Conservation (phyloP, 2,113 vertebrate species). For the Carassius auratus region DNA sequence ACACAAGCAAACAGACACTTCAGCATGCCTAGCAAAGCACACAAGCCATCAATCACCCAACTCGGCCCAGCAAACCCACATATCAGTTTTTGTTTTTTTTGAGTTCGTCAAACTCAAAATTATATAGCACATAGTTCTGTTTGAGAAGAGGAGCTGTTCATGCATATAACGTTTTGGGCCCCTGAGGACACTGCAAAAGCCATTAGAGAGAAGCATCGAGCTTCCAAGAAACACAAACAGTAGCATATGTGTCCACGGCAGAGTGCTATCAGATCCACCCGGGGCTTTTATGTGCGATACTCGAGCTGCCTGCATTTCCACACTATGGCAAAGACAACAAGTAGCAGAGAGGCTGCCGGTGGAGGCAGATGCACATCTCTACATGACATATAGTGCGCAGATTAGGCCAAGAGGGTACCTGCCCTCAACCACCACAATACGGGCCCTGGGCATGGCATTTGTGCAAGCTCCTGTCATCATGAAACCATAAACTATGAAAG, state of each 20-base stretch:
- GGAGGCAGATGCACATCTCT: slow-evolving; percentile 71
- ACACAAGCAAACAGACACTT: slow-evolving; percentile 27
- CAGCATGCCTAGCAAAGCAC: slow-evolving; percentile 8
- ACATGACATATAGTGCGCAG: slow-evolving; percentile 64
- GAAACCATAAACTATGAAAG: slow-evolving; percentile 33
- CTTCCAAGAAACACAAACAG: slow-evolving; percentile 64
- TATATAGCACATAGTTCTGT: slow-evolving; percentile 10
- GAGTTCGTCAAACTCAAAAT: slow-evolving; percentile 21
- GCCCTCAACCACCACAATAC: slow-evolving; percentile 16
- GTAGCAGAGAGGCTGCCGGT: slow-evolving; percentile 62
- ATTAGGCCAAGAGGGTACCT: slow-evolving; percentile 56
- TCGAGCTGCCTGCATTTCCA: slow-evolving; percentile 71
- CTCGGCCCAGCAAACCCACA: slow-evolving; percentile 37
- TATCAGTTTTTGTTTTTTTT: slow-evolving; percentile 14
- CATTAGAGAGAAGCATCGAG: slow-evolving; percentile 47
- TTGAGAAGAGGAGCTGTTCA: slow-evolving; percentile 1
- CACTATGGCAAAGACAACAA: slow-evolving; percentile 73
- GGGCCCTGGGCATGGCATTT: slow-evolving; percentile 33
- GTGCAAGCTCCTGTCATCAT: slow-evolving; percentile 25
- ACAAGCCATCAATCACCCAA: slow-evolving; percentile 48
- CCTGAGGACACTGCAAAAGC: slow-evolving; percentile 51
- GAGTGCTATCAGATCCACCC: slow-evolving; percentile 63
- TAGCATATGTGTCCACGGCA: slow-evolving; percentile 46
- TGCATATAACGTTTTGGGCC: neutral
- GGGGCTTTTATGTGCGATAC: slow-evolving; percentile 58